These are phyloP conservation scores for Harmothoe impar DNA, from an alignment of 2,888 invertebrate species.

Conservation along the genomic window DNA sequence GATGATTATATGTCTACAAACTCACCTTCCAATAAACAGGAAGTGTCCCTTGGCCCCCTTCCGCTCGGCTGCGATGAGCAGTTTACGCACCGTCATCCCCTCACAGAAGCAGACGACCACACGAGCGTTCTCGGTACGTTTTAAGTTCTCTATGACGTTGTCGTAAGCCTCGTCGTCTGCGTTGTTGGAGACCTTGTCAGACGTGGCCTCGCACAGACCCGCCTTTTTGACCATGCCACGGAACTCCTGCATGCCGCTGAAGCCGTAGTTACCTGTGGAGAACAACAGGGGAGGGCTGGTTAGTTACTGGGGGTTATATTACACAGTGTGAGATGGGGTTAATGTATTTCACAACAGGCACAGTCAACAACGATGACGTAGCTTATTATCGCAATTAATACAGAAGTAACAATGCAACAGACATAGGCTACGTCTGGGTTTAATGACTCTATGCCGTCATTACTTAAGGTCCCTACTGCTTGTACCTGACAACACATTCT, in stretches of 20 bases:
- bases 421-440: too few species aligned
- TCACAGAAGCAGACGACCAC: conserved; percentile 92
- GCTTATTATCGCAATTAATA: too few species aligned
- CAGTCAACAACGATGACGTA: too few species aligned
- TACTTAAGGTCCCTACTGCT: too few species aligned
- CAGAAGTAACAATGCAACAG: too few species aligned
- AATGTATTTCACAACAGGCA: too few species aligned
- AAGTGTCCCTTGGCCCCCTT: conserved; percentile 86
- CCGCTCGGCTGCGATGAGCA: conserved; percentile 87
- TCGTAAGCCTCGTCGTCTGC: conserved; percentile 85
- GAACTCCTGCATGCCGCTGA: conserved; percentile 90
- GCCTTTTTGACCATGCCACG: conserved; percentile 88
- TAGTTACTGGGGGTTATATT: not conserved
- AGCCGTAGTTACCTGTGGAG: conserved; percentile 75
- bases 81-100: conserved; percentile 88
- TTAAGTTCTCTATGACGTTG: conserved; percentile 84
- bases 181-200: conserved; percentile 87
- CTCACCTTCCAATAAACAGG: conserved; percentile 88
- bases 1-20: too few species aligned
- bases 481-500: too few species aligned
- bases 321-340: too few species aligned
- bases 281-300: not conserved
- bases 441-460: too few species aligned
- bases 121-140: conserved; percentile 85
- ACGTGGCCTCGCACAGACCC: conserved; percentile 89